phyloP scores from a whole-genome alignment of 1,140 invertebrate genomes.

The Campoletis sonorensis region DNA sequence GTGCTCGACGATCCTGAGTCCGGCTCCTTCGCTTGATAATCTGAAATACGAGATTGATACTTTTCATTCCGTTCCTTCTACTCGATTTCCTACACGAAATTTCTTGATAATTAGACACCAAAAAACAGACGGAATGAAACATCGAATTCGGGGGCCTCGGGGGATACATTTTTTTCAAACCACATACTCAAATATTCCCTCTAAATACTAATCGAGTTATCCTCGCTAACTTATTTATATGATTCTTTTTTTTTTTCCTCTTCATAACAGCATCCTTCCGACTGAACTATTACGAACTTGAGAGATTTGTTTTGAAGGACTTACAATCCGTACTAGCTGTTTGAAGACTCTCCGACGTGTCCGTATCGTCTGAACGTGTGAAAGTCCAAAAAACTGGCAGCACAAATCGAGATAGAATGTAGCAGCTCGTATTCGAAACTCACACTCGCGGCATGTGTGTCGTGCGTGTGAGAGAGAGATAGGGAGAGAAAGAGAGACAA shows the following conservation, averaged over 20 bases:
- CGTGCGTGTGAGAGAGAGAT: neutral
- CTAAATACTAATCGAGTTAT: conserved; percentile 46
- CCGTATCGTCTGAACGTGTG: conserved; percentile 75
- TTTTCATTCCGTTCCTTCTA: neutral
- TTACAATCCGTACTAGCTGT: conserved; percentile 75
- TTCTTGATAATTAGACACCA: conserved; percentile 36
- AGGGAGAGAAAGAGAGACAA: neutral
- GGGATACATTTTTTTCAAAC: neutral
- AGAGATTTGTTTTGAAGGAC: conserved; percentile 51
- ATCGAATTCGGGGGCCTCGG: neutral
- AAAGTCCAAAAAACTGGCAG: conserved; percentile 75
- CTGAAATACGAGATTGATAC: conserved; percentile 55
- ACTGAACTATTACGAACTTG: too few species aligned
- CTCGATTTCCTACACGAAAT: neutral
- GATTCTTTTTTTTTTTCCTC: too few species aligned
- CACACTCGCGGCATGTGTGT: too few species aligned
- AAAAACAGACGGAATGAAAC: conserved; percentile 32
- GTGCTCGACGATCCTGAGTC: conserved; percentile 77
- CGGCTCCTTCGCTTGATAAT: conserved; percentile 73
- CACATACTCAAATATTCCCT: neutral
- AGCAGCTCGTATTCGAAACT: neutral
- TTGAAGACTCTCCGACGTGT: conserved; percentile 74
- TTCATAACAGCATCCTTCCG: too few species aligned
- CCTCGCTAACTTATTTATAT: neutral
- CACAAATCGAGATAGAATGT: conserved; percentile 67